These are phyloP conservation scores for Myanophis thanlyinensis DNA, from an alignment of 2,113 vertebrate genomes.

Conservation along the genomic window DNA sequence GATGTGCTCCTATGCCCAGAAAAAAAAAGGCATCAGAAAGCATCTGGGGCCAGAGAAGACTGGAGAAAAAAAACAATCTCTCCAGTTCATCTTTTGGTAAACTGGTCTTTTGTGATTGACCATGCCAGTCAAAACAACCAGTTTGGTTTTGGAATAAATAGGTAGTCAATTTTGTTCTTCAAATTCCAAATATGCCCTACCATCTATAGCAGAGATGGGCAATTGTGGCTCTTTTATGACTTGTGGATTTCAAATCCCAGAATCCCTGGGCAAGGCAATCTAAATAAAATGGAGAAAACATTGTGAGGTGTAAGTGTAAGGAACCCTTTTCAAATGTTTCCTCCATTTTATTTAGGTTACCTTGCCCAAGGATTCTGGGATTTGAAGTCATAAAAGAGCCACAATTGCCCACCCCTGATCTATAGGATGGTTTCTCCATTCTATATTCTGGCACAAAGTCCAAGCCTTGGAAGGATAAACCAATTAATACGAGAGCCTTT, in stretches of 20 bases:
- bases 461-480: not conserved
- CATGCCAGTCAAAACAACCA: not conserved
- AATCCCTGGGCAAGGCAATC: no score
- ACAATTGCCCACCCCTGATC: no score
- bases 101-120: not conserved
- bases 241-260: no score
- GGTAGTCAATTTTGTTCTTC: not conserved
- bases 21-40: not conserved
- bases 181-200: not conserved
- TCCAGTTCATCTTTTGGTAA: not conserved
- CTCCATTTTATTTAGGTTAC: no score
- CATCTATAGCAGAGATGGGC: not conserved
- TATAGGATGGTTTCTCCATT: not conserved
- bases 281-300: no score
- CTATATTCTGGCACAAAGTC: not conserved
- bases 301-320: no score
- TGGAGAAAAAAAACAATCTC: not conserved
- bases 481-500: not conserved
- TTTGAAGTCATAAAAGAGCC: no score
- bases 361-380: no score
- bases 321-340: no score
- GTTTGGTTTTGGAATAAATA: not conserved
- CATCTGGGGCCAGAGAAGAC: not conserved
- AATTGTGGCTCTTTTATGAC: no score
- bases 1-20: not conserved